Percentiles rank a stretch among this genome's conserved stretches.
These are phyloP conservation scores for Lepisosteus oculatus DNA, from an alignment of 2,113 vertebrate genomes.

Conservation along the genomic window DNA sequence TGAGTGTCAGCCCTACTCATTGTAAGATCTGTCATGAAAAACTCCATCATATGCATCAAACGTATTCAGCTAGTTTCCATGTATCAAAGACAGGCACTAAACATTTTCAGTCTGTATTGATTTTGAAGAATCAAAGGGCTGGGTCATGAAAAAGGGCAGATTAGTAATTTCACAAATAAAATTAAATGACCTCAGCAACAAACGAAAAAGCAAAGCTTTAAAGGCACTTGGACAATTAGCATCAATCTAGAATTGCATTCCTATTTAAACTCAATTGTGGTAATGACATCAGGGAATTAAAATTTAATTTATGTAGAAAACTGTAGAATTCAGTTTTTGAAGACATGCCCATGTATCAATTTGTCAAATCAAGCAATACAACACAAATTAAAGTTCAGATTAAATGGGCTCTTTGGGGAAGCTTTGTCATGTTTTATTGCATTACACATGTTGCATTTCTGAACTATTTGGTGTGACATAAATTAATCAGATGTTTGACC, in stretches of 20 bases:
- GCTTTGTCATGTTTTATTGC: conserved; percentile 13
- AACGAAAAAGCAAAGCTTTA: conserved; percentile 1
- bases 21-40: background rate
- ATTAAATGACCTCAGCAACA: conserved; percentile 2
- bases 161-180: conserved; percentile 5
- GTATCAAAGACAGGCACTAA: conserved; percentile 29
- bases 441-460: background rate
- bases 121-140: conserved; percentile 29
- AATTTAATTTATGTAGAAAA: conserved; percentile 20
- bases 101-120: conserved; percentile 29
- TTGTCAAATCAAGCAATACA: conserved; percentile 19
- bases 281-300: conserved; percentile 26
- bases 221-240: conserved; percentile 22
- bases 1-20: background rate
- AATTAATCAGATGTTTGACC: background rate
- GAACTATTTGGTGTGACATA: background rate
- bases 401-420: conserved; percentile 11
- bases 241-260: conserved; percentile 15
- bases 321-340: background rate
- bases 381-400: conserved; percentile 26
- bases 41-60: conserved; percentile 1
- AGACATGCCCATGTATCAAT: conserved; percentile 17
- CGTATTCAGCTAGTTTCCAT: conserved; percentile 21
- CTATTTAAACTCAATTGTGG: conserved; percentile 22
- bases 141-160: conserved; percentile 17